These are phyloP conservation scores for Hexactinellida sp. DNA, from an alignment of 37 sponge, comb jelly and placozoan species.

Conservation along the genomic window DNA sequence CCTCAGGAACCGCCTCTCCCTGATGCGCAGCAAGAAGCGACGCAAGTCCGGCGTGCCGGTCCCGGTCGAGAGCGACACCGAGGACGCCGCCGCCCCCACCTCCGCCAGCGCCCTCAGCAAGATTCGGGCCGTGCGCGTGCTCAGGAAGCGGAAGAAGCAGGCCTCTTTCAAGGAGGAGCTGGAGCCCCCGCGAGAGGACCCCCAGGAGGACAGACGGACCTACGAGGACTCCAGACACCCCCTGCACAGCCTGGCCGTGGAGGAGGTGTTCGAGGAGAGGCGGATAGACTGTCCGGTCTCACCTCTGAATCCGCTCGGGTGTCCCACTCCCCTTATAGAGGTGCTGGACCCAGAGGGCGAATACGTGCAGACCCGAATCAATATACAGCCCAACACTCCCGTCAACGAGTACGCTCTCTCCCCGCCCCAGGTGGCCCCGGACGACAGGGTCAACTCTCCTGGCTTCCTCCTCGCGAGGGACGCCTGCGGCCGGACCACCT, in stretches of 20 bases:
- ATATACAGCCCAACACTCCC: background rate
- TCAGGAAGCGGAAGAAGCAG: background rate
- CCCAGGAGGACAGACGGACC: background rate
- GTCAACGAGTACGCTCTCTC: background rate
- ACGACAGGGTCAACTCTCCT: background rate
- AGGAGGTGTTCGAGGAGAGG: background rate
- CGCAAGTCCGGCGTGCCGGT: background rate
- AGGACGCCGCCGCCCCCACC: background rate
- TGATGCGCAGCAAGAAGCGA: background rate
- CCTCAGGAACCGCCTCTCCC: background rate
- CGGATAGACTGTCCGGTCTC: background rate
- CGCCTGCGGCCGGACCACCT: background rate
- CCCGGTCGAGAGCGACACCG: background rate
- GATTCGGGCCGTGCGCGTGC: background rate
- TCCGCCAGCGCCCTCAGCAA: background rate
- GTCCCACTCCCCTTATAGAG: background rate
- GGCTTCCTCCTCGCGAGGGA: background rate
- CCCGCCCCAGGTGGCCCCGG: background rate
- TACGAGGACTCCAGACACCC: background rate
- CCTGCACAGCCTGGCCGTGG: background rate
- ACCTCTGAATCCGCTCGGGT: background rate
- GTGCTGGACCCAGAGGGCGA: background rate
- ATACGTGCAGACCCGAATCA: background rate
- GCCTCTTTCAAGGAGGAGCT: background rate
- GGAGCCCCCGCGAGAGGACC: background rate